Base-by-base conservation (phyloP, 2,888 invertebrate genomes). In the Himalopsyche tibetana region DNA sequence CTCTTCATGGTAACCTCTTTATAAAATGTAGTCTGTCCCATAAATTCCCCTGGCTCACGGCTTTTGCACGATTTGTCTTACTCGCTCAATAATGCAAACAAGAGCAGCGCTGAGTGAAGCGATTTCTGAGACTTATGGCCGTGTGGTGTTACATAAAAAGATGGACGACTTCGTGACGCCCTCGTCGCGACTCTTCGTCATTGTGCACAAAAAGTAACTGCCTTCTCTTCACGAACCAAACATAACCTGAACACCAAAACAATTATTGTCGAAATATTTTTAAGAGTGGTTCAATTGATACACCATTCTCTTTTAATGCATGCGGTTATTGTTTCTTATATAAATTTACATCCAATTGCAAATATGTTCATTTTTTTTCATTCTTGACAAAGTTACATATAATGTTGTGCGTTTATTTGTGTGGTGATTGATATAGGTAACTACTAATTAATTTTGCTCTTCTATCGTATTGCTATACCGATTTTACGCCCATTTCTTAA, bases 161-260 rank as follows among this genome's bases (percentile, higher is more conserved):
- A 85, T 82, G 84, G 83, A 86, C 86, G 80, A 85, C 87, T 85
- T 88, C 87, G 87, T 88, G 87, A 88, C 87, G 80, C 55, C 82
- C 74, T 80, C 63, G n/a, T 55, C 83, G 79, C 81, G 80, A 19
- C 55, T 84, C 79, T 80, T 38, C 19, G 74, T 74, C 74, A 74
- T 74, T 74, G 74, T 74, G 12, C 38, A 74, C 38, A 85, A 82
- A 85, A 82, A 85, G 81, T 85, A 63, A 82, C 87, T 82, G 84
- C 84, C 82, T 82, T 83, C 74, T 86, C 82, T 85, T 87, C 87
- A 87, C 87, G 87, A 87, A 69, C 82, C 55, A 79, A 79, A 36
- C 84, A 80, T 45, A 80, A 80, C 51, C 82, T 51, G 55, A 82
- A 38, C 55, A 55, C 74, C 74, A 74, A 74, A 74, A 74, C 74